Evolutionary conservation across 2,888 invertebrate species (phyloP).

Genomic region (Coenonympha glycerion): DNA sequence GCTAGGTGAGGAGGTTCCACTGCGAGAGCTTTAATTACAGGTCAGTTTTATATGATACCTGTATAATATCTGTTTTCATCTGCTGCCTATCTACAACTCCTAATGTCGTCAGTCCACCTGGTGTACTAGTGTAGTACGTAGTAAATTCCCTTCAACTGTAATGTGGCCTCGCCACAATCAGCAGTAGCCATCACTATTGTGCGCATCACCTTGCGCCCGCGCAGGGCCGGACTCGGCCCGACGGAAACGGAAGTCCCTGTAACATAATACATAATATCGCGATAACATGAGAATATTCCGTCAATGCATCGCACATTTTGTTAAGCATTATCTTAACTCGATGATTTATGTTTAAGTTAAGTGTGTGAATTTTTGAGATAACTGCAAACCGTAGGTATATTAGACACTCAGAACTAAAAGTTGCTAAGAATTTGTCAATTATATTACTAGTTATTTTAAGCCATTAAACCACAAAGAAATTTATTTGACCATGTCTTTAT

Average conservation of each 20-base stretch:
- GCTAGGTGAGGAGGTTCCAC: conserved; percentile 82
- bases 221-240: conserved; percentile 35
- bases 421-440: too few relatives aligned
- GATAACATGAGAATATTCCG: conserved; percentile 21
- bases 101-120: too few relatives aligned
- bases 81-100: too few relatives aligned
- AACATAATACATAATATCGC: conserved; percentile 3
- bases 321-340: conserved; percentile 6
- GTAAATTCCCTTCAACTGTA: conserved; percentile 11
- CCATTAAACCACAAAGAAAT: too few relatives aligned
- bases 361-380: conserved; percentile 1
- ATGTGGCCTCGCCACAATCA: conserved; percentile 32
- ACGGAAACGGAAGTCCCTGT: conserved; percentile 16
- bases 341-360: conserved; percentile 1
- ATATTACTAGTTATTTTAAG: too few relatives aligned
- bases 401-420: too few relatives aligned
- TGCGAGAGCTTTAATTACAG: conserved; percentile 91
- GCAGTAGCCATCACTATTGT: conserved; percentile 38
- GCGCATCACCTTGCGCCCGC: conserved; percentile 37
- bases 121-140: too few relatives aligned
- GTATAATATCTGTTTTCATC: too few relatives aligned
- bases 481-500: too few relatives aligned
- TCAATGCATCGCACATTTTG: conserved; percentile 15
- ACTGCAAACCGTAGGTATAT: too few relatives aligned
- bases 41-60: conserved; percentile 57